These are phyloP conservation scores for Taphrorychus bicolor DNA, from an alignment of 2,888 invertebrate species.

Conservation along the genomic window DNA sequence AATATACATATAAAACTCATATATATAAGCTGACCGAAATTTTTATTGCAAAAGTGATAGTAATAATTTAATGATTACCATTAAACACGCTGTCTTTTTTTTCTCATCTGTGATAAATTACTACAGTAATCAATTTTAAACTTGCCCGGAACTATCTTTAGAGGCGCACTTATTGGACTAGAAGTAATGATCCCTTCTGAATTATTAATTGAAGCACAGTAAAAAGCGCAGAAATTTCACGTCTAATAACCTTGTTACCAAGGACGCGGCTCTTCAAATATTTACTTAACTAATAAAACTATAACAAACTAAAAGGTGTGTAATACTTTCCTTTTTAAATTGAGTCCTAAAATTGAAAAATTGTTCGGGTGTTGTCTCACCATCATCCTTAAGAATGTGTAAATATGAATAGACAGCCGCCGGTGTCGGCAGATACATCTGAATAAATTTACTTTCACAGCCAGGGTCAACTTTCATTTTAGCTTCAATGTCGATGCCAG, in stretches of 20 bases:
- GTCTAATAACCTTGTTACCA: background rate
- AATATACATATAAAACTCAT: too few species aligned
- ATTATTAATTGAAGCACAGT: background rate
- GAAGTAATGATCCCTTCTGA: background rate
- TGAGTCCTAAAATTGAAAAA: slow-evolving; percentile 13
- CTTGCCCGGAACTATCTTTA: background rate
- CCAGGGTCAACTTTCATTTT: slow-evolving; percentile 42
- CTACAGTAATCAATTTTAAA: background rate
- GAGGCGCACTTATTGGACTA: background rate
- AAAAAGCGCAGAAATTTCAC: background rate
- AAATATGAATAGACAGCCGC: slow-evolving; percentile 12
- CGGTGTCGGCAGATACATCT: slow-evolving; percentile 12
- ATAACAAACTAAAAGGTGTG: background rate
- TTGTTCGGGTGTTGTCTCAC: slow-evolving; percentile 8
- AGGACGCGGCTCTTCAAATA: background rate
- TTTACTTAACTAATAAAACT: background rate
- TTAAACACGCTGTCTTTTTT: background rate
- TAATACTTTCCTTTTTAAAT: slow-evolving; percentile 20
- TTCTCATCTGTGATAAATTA: background rate
- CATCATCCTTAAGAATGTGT: slow-evolving; percentile 13
- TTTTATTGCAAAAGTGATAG: too few species aligned
- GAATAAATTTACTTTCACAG: slow-evolving; percentile 41
- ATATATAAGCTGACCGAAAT: too few species aligned
- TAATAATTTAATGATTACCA: too few species aligned
- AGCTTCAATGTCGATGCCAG: slow-evolving; percentile 25